Evolutionary conservation across 2,797 vertebrate genomes (phyloP).

Genomic region (Chiloscyllium punctatum): DNA sequence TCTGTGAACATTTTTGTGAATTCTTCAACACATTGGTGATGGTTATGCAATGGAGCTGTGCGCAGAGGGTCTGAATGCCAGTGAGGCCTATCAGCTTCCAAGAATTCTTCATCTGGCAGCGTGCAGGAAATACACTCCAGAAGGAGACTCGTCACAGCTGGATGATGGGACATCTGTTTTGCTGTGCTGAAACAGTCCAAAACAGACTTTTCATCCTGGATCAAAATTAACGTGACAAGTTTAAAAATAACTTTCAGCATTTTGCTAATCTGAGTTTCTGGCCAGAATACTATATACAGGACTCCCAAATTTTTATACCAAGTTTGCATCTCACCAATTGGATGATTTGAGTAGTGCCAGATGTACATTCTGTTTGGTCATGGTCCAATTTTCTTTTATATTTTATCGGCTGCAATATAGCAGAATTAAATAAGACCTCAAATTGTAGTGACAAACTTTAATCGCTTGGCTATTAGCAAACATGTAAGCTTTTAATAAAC

Average conservation of each 20-base stretch:
- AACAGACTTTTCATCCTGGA: not conserved
- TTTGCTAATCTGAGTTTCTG: not conserved
- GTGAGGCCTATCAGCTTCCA: not conserved
- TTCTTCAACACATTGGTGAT: not conserved
- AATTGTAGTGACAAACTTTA: too few species aligned
- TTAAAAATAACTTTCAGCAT: not conserved
- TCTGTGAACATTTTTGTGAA: not conserved
- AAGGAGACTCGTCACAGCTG: not conserved
- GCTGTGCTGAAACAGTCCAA: not conserved
- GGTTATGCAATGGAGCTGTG: not conserved
- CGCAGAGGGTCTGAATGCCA: not conserved
- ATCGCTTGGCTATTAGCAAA: not conserved
- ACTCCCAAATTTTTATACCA: not conserved
- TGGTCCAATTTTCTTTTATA: not conserved
- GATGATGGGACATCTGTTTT: not conserved
- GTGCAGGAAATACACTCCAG: not conserved
- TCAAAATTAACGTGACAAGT: not conserved
- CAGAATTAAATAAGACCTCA: not conserved
- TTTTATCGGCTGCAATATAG: not conserved
- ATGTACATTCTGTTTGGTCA: not conserved
- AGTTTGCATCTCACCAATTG: not conserved
- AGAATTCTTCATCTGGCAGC: not conserved
- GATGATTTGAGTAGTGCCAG: constrained; percentile 4
- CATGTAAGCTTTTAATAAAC: not conserved
- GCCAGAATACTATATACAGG: not conserved